Evolutionary conservation across 2,888 invertebrate species (phyloP), one percentile per base, ranked within the genome.

Genomic region (Caenorhabditis sp.): DNA sequence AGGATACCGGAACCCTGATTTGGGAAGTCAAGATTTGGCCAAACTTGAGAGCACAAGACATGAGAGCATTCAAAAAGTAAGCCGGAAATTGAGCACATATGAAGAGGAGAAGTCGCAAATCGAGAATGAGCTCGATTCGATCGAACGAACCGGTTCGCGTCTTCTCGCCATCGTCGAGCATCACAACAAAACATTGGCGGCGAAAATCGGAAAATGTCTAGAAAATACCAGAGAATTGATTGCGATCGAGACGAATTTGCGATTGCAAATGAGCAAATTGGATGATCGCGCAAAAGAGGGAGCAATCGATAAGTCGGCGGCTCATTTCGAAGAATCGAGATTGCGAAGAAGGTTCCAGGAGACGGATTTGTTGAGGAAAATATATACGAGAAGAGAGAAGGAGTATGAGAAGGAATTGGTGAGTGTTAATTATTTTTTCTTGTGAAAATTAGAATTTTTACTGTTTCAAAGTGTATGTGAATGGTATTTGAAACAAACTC

Each of bases 201-300:
- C 63, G 4, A 57, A 71, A 20, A 66, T 82, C 4, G 72, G 75
- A 8, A 43, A 73, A 21, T 73, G 72, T 57, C 27, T 82, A 49
- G 78, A 77, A 20, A 77, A 74, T 56, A 75, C 70, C 63, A 68
- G 72, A 38, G 80, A 82, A 26, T 61, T 82, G 27, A 63, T 79
- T 20, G 67, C 65, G 36, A 70, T 82, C 56, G 79, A 82, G 59
- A 79, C 80, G 25, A 78, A 79, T 38, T 62, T 82, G 49, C 61
- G 70, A 53, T 57, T 71, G 38, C 82, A 82, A 58, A 58, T 77
- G 67, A 71, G 66, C 36, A 82, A 82, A 56, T 59, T 78, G 31
- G 60, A 72, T 12, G 76, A 80, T 27, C 50, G 75, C 20, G 63
- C 78, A 20, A 74, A 72, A 61, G 76, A 77, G 14, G 78, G 72